Base-by-base conservation (phyloP, 2,113 vertebrate species). In the Neolamprologus toae region DNA sequence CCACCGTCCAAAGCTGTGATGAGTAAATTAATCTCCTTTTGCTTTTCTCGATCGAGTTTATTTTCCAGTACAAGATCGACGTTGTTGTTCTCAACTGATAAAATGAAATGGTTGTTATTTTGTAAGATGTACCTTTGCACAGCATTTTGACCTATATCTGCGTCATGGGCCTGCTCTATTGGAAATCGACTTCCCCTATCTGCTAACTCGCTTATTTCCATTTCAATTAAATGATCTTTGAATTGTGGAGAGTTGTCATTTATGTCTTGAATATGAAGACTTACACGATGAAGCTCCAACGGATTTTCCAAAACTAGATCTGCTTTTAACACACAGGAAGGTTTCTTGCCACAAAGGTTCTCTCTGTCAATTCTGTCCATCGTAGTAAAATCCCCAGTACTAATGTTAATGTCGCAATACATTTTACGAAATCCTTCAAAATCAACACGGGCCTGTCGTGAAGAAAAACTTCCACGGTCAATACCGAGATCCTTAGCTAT, bases 1-100 rank as follows among this genome's bases (percentile, higher is more conserved):
- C 97, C 97, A 0, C 97, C 96, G n/a, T 98, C 97, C 23, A 95
- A 2, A 0, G 97, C 97, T 0, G 93, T 97, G 2, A 98, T 81
- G 6, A 97, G 53, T 40, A 98, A 81, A 42, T 80, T 86, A 0
- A 95, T 35, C 1, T 94, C 88, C 1, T 85, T 85, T 71, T 94
- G 47, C 19, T 92, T 86, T 12, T 96, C 96, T 35, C 95, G 79
- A n/a, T 95, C 93, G 1, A 96, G 80, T 37, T 10, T 91, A 28
- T 94, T 95, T 0, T 95, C 92, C 0, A 96, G 6, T 0, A 94
- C 76, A 0, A 96, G 55, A 28, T 95, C 92, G 5, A 92, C 78
- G 5, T 83, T 92, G 3, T 93, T 93, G 59, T 28, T 90, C 10
- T 95, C 93, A 23, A 95, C 59, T 61, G 59, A 61, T 61, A 61